Percentiles rank a stretch among this genome's conserved stretches.
Conservation (phyloP, 2,113 vertebrate genomes). For the Nesogale talazaci region DNA sequence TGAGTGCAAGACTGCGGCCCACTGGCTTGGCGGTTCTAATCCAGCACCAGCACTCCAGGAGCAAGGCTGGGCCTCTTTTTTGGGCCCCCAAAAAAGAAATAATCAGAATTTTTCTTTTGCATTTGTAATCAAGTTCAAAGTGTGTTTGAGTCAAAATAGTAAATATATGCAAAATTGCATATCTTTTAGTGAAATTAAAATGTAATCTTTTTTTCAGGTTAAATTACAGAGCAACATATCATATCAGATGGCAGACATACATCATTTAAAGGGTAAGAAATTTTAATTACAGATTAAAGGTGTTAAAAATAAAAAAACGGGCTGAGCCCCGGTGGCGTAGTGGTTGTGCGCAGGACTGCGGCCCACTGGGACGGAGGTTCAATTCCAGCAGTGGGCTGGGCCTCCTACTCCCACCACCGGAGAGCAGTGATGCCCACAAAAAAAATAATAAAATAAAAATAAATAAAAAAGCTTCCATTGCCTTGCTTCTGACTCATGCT, state of each 20-base stretch:
- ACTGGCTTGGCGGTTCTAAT: no score
- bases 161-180: constrained; percentile 52
- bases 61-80: no score
- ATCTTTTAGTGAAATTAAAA: constrained; percentile 73
- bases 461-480: neutral
- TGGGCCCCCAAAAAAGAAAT: no score
- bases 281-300: neutral
- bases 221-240: constrained; percentile 93
- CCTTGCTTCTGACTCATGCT: neutral
- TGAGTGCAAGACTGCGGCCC: no score
- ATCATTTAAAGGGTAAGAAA: constrained; percentile 93
- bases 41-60: no score
- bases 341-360: no score
- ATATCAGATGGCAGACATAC: constrained; percentile 93
- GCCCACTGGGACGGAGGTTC: no score
- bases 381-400: no score
- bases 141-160: constrained; percentile 35
- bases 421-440: no score
- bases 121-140: constrained; percentile 56
- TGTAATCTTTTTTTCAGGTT: constrained; percentile 86
- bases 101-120: constrained; percentile 34
- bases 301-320: neutral
- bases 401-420: no score
- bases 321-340: no score
- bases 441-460: no score